Evolutionary conservation across 2,888 invertebrate species (phyloP).

Genomic region (Plebejus melissa): DNA sequence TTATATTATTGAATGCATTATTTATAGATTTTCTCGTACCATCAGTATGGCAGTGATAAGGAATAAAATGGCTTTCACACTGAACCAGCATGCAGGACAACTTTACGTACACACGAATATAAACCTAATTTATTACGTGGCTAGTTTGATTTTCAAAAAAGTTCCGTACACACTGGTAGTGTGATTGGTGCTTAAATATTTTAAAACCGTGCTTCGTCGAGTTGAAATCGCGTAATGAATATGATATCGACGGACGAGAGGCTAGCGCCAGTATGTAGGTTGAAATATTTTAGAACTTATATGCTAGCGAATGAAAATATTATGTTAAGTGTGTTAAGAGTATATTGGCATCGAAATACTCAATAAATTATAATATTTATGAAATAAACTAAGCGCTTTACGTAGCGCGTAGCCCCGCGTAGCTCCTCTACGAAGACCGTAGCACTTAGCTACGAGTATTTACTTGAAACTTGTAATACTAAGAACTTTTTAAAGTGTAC

Average conservation of each 20-base stretch:
- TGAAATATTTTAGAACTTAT: constrained; percentile 24
- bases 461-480: not conserved
- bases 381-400: no score
- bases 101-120: not conserved
- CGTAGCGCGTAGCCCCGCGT: not conserved
- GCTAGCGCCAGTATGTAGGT: constrained; percentile 2
- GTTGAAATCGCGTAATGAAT: constrained; percentile 23
- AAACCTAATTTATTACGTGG: not conserved
- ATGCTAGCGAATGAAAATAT: not conserved
- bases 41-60: not conserved
- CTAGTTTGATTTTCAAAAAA: not conserved
- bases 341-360: not conserved
- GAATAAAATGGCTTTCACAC: not conserved
- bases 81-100: not conserved
- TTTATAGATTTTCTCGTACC: not conserved
- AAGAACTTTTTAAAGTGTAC: not conserved
- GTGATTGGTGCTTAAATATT: constrained; percentile 18
- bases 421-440: not conserved
- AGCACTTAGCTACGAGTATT: not conserved
- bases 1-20: not conserved
- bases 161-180: not conserved
- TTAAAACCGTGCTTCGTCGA: constrained; percentile 17
- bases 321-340: not conserved
- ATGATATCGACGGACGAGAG: constrained; percentile 11
- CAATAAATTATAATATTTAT: no score